Conservation (phyloP, 2,797 vertebrate species). For the Amniataba percoides region DNA sequence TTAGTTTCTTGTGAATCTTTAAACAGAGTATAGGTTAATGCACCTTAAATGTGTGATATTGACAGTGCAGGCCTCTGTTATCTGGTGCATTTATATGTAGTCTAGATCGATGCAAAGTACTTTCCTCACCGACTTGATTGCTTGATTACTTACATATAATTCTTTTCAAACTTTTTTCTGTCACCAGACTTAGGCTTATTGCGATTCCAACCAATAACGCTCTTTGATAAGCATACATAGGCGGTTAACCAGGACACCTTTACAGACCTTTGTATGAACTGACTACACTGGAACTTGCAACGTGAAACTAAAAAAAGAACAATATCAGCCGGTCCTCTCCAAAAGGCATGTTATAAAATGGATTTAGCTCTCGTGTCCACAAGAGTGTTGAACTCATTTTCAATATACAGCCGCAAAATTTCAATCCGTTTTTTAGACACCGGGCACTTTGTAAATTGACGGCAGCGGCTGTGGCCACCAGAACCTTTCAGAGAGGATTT, state of each 20-base stretch:
- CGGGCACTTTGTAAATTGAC: constrained; percentile 63
- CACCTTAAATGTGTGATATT: constrained; percentile 9
- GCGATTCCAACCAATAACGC: neutral
- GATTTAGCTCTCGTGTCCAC: constrained; percentile 24
- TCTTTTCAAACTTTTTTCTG: constrained; percentile 7
- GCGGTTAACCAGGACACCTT: constrained; percentile 53
- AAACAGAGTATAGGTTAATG: constrained; percentile 35
- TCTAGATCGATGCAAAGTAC: neutral
- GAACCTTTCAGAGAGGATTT: constrained; percentile 72
- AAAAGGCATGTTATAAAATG: constrained; percentile 44
- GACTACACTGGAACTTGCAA: constrained; percentile 7
- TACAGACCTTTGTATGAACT: constrained; percentile 16
- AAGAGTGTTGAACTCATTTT: constrained; percentile 48
- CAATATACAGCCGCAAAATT: constrained; percentile 40
- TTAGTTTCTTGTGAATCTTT: constrained; percentile 47
- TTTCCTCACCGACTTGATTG: constrained; percentile 7
- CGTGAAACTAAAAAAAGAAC: constrained; percentile 1
- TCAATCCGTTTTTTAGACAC: constrained; percentile 43
- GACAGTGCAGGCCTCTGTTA: neutral
- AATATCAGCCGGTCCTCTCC: constrained; percentile 17
- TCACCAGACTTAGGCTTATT: constrained; percentile 6
- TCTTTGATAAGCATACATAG: constrained; percentile 39
- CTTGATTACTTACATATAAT: neutral
- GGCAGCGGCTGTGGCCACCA: constrained; percentile 47
- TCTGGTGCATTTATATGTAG: constrained; percentile 1